These are phyloP conservation scores for Cydia pomonella DNA, from an alignment of 1,140 invertebrate genomes.

Conservation along the genomic window DNA sequence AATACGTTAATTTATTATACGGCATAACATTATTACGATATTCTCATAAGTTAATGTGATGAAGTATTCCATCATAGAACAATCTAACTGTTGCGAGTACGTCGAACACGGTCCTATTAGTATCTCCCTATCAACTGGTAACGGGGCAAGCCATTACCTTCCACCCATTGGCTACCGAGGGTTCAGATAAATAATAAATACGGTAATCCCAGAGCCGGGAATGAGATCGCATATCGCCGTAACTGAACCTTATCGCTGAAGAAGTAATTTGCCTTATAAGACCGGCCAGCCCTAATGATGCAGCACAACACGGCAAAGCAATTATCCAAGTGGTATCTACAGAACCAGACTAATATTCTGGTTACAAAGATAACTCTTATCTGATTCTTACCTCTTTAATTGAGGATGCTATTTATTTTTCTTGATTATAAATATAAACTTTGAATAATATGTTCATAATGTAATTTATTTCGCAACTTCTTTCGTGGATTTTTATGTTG, in stretches of 20 bases:
- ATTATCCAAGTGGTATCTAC: constrained; percentile 1
- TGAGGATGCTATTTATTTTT: neutral
- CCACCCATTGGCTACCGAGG: constrained; percentile 27
- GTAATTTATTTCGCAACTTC: too few relatives aligned
- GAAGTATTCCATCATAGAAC: constrained; percentile 39
- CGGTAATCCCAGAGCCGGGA: constrained; percentile 30
- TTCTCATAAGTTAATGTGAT: constrained; percentile 5
- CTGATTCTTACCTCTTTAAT: constrained; percentile 1
- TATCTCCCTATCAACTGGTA: constrained; percentile 58
- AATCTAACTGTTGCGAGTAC: constrained; percentile 63
- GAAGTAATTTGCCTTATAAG: constrained; percentile 17
- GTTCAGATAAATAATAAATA: constrained; percentile 33
- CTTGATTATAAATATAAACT: neutral
- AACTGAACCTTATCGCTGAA: constrained; percentile 22
- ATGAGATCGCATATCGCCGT: constrained; percentile 27
- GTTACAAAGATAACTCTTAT: neutral
- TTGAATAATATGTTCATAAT: neutral
- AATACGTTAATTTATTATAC: constrained; percentile 10
- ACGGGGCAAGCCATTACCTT: constrained; percentile 58
- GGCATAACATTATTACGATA: constrained; percentile 4
- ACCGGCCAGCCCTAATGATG: constrained; percentile 4
- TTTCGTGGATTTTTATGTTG: too few relatives aligned
- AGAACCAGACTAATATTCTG: neutral
- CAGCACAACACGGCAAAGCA: neutral
- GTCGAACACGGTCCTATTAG: constrained; percentile 51